Evolutionary conservation across 64 coral and sea anemone genomes (phyloP), one percentile per base, ranked within the genome.

Genomic region (Porites australiensis): DNA sequence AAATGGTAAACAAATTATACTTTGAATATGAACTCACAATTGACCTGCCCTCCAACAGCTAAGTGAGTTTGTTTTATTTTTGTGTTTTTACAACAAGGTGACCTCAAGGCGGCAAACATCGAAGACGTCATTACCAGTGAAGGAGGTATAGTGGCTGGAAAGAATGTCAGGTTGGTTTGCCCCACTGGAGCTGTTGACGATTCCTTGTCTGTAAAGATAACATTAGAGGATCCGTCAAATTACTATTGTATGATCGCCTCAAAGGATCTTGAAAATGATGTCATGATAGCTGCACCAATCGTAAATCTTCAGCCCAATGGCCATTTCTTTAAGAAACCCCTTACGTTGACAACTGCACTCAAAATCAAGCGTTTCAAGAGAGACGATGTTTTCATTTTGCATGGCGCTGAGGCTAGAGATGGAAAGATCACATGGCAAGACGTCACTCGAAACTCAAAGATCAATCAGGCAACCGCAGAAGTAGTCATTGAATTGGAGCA

Each of bases 271-370:
- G 50, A 50, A 77, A 89, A 89, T 47, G 72, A 77, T 27, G 53
- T 57, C 53, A 57, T 57, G 53, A 8, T 11, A 19, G 87, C 19
- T 77, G 57, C 72, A 14, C 54, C 87, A 5, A 48, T 88, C 19
- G 43, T 88, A 21, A 58, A 45, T 18, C 72, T 88, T 18, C 55
- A 77, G 11, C 87, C 87, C 37, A 72, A 77, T 18, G 72, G 87
- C 18, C 75, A 62, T 74, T 12, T 75, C 8, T 88, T 88, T n/a
- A 48, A 21, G 59, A 61, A 63, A 61, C 71, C 87, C 14, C 37
- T 74, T 3, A 47, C 43, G 21, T 60, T 88, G 14, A 78, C 75
- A 78, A 55, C 50, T 8, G 64, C 8, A 18, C 14, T 88, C 44
- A 88, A 9, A 15, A 27, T 77, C 48, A 44, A 6, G 14, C 43